These are phyloP conservation scores for Cebuella pygmaea DNA, from an alignment of 2,797 vertebrate species.

Conservation along the genomic window DNA sequence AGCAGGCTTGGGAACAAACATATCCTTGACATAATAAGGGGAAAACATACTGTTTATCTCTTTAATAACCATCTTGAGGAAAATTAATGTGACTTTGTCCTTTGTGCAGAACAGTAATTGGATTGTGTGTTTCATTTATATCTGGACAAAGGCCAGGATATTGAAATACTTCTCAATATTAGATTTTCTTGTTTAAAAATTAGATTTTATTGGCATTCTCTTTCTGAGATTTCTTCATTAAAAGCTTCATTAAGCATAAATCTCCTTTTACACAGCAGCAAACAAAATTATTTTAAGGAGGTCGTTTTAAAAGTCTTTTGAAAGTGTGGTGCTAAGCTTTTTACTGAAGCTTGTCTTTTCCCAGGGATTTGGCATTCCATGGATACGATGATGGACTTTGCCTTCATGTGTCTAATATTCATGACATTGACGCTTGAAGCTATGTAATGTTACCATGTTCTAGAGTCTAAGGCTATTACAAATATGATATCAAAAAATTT, in stretches of 20 bases:
- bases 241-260: slow-evolving; percentile 88
- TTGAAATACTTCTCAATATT: slow-evolving; percentile 90
- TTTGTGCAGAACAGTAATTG: slow-evolving; percentile 89
- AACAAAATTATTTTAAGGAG: slow-evolving; percentile 85
- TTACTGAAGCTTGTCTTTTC: not conserved
- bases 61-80: slow-evolving; percentile 88
- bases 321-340: slow-evolving; percentile 1
- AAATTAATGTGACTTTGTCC: slow-evolving; percentile 89
- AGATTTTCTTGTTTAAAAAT: slow-evolving; percentile 89
- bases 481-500: not conserved
- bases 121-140: slow-evolving; percentile 90
- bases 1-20: slow-evolving; percentile 86
- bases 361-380: slow-evolving; percentile 29
- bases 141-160: slow-evolving; percentile 89
- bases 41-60: slow-evolving; percentile 88
- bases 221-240: slow-evolving; percentile 89
- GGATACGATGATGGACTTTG: slow-evolving; percentile 42
- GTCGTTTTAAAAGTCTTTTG: slow-evolving; percentile 80
- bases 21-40: slow-evolving; percentile 86
- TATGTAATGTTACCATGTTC: not conserved
- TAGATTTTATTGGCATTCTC: slow-evolving; percentile 89
- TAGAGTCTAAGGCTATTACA: not conserved
- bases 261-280: slow-evolving; percentile 85
- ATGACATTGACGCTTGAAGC: not conserved
- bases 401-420: not conserved